phyloP scores from a whole-genome alignment of 2,113 vertebrate species.

The Vulpes ferrilata region DNA sequence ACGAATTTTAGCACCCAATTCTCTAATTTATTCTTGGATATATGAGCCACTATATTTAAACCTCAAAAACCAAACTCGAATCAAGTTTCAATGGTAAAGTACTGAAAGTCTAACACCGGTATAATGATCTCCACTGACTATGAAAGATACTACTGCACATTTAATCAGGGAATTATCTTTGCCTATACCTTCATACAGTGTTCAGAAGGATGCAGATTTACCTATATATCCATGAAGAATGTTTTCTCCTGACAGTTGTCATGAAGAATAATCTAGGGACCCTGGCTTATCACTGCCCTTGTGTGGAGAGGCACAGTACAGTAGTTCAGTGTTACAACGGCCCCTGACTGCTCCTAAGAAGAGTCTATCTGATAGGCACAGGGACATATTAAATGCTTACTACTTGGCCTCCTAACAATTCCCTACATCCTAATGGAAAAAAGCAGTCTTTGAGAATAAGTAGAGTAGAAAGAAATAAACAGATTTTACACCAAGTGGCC shows the following conservation, averaged over 20 bases:
- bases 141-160: background rate
- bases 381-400: background rate
- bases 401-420: background rate
- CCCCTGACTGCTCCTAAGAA: background rate
- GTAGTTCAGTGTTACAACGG: background rate
- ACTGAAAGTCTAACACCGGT: background rate
- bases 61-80: slow-evolving; percentile 30
- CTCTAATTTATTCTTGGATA: background rate
- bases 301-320: background rate
- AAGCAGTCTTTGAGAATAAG: background rate
- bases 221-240: background rate
- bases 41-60: background rate
- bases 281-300: background rate
- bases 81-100: background rate
- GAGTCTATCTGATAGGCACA: background rate
- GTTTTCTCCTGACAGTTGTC: background rate
- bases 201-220: background rate
- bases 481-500: background rate
- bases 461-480: background rate
- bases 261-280: background rate
- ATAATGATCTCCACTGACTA: background rate
- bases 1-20: background rate
- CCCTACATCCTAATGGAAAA: background rate
- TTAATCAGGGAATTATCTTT: background rate
- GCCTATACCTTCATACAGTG: background rate